These are phyloP conservation scores for Lindbergichthys nudifrons DNA, from an alignment of 2,797 vertebrate species.

Conservation along the genomic window DNA sequence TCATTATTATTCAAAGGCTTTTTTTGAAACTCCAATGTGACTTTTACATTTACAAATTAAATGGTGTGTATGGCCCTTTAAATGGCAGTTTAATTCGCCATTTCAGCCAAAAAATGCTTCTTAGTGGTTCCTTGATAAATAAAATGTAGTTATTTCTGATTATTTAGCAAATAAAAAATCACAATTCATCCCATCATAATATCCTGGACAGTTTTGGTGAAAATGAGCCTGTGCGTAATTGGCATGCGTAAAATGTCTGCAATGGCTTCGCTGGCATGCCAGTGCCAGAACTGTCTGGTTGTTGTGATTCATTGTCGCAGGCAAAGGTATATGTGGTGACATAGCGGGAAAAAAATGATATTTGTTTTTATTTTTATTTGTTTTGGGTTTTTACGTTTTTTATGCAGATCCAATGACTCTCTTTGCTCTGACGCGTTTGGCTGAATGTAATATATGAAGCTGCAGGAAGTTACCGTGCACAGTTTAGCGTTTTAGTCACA, in stretches of 20 bases:
- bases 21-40: neutral
- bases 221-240: constrained; percentile 27
- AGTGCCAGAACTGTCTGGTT: constrained; percentile 16
- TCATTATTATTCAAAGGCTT: neutral
- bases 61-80: neutral
- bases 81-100: neutral
- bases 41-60: neutral
- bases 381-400: neutral
- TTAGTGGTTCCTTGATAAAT: neutral
- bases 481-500: neutral
- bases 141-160: neutral
- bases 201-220: constrained; percentile 18
- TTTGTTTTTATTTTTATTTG: neutral
- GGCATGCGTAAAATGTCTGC: constrained; percentile 43
- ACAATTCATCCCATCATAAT: neutral
- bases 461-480: neutral
- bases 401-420: neutral
- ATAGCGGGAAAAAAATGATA: neutral
- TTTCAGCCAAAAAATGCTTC: neutral
- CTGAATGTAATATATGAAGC: neutral
- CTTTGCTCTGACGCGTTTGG: neutral
- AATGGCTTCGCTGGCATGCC: constrained; percentile 32
- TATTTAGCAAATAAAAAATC: neutral
- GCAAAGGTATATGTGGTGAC: neutral
- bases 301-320: constrained; percentile 30